Evolutionary conservation across 2,888 invertebrate genomes (phyloP), one percentile per base, ranked within the genome.

Genomic region (Polietes domitor): DNA sequence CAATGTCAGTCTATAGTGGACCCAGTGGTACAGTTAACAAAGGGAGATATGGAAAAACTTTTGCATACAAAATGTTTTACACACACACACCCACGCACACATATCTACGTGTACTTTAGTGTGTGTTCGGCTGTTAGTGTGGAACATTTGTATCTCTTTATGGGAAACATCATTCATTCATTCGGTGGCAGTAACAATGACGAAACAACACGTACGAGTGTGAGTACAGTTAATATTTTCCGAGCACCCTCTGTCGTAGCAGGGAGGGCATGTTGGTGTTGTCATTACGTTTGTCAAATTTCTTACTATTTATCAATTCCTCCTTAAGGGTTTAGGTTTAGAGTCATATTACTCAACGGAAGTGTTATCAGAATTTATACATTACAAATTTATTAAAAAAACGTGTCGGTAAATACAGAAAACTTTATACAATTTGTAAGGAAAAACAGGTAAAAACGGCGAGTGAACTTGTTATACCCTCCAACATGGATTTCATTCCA

Each of bases 1-100:
- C 58, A 83, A 50, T 71, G 58, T 74, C 41, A 43, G 75, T 71
- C 76, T 79, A 61, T 76, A 72, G 72, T 76, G 43, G 76, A 79
- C 72, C 82, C 72, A 12, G 68, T 76, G 58, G 79, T 65, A 73
- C 41, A 79, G 58, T 76, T 77, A 73, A 68, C 41, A 41, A 28
- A 28, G 50, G 53, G 55, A 12, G 32, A 70, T 41, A 70, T 21
- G 37, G 65, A 53, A 37, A 63, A 53, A 75, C 15, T 63, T 63
- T 53, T 53, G 7, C 26, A 6, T 58, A 58, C 58, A n/a, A n/a
- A 9, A 3, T 37, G n/a, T n/a, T n/a, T n/a, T n/a, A n/a, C n/a
- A n/a, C n/a, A n/a, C n/a, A n/a, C n/a, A n/a, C n/a, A n/a, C n/a
- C n/a, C n/a, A n/a, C n/a, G n/a, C n/a, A n/a, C n/a, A n/a, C 32